These are phyloP conservation scores for cat (Felis catus) DNA, from an alignment of 2,113 vertebrate species.

Conservation along the genomic window F.catus_Fca126_mat1.0 CM031414.1:104302501-104303000, in stretches of 20 bases:
- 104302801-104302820: fast-evolving
- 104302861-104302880: neutral
- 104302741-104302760: constrained; percentile 8
- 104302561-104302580: neutral
- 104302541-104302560: neutral
- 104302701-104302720: neutral
- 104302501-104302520: too few species aligned
- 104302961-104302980: too few species aligned
- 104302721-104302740: neutral
- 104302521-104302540: too few species aligned
- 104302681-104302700: neutral
- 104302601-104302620: neutral
- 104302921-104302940: fast-evolving
- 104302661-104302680: neutral
- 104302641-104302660: neutral
- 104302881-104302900: fast-evolving
- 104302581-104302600: neutral
- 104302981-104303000: neutral
- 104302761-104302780: neutral
- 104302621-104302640: neutral
- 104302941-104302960: fast-evolving
- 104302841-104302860: neutral
- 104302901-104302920: neutral
- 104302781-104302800: neutral
- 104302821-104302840: too few species aligned